phyloP scores from a whole-genome alignment of 2,888 invertebrate species.

The Acanthosepion pharaonis region DNA sequence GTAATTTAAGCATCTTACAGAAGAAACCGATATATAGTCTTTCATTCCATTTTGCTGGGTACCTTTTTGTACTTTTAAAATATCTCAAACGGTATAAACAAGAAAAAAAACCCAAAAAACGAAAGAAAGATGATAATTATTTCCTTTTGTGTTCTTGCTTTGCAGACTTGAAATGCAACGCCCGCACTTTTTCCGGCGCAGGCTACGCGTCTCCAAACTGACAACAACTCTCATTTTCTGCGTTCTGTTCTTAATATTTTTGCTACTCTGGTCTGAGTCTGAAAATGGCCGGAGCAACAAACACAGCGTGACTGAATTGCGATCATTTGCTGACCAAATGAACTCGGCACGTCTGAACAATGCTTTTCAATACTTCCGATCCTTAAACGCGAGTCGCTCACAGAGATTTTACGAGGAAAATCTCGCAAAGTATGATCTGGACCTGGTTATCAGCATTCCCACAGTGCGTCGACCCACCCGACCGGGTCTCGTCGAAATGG shows the following conservation, averaged over 20 bases:
- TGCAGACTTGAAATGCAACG: not conserved
- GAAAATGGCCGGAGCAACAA: not conserved
- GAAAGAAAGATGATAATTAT: not conserved
- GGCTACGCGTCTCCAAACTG: not conserved
- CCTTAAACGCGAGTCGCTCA: not conserved
- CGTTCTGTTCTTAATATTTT: not conserved
- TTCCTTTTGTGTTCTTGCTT: not conserved
- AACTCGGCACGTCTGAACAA: conserved; percentile 12
- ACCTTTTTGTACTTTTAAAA: not conserved
- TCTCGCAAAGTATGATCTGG: conserved; percentile 41
- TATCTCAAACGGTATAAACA: not conserved
- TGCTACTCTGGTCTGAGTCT: not conserved
- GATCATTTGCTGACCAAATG: not conserved
- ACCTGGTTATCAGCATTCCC: conserved; percentile 61
- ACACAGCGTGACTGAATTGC: not conserved
- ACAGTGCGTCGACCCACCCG: conserved; percentile 56
- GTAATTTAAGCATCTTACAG: too few species aligned
- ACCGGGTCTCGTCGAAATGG: conserved; percentile 51
- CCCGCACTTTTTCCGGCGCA: too few species aligned
- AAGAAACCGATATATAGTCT: too few species aligned
- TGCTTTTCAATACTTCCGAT: not conserved
- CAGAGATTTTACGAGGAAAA: not conserved
- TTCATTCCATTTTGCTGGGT: not conserved
- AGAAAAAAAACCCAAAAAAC: not conserved
- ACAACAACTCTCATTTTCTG: not conserved